Evolutionary conservation across 2,888 invertebrate species (phyloP).

Genomic region (Cylloceria caligata): DNA sequence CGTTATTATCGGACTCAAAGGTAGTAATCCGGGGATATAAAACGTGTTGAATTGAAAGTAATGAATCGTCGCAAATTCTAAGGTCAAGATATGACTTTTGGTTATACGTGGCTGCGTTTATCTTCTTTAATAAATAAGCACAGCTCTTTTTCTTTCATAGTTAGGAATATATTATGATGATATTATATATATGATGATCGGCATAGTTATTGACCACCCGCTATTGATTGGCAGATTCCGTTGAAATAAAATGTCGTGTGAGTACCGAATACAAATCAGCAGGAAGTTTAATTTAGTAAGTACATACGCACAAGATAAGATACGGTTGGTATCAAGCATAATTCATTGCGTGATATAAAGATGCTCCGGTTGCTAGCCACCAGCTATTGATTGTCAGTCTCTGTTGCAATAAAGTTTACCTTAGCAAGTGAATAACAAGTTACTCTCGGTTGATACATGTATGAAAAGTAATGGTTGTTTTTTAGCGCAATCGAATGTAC

Average conservation of each 20-base stretch:
- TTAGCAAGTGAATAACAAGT: too few species aligned
- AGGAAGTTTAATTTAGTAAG: too few species aligned
- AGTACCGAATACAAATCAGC: neutral
- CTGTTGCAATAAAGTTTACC: too few species aligned
- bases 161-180: constrained; percentile 2
- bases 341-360: too few species aligned
- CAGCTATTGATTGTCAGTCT: too few species aligned
- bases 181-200: neutral
- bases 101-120: constrained; percentile 18
- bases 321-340: too few species aligned
- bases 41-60: constrained; percentile 7
- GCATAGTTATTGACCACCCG: neutral
- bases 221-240: neutral
- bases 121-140: neutral
- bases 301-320: too few species aligned
- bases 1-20: constrained; percentile 7
- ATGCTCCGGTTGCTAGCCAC: too few species aligned
- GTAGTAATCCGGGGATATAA: constrained; percentile 26
- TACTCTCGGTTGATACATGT: too few species aligned
- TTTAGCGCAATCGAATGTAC: too few species aligned
- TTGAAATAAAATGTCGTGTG: constrained; percentile 6
- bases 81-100: constrained; percentile 7
- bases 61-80: constrained; percentile 14
- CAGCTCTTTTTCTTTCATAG: constrained; percentile 22
- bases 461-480: too few species aligned